Conservation (phyloP, 2,888 invertebrate genomes). For the Carcina quercana region DNA sequence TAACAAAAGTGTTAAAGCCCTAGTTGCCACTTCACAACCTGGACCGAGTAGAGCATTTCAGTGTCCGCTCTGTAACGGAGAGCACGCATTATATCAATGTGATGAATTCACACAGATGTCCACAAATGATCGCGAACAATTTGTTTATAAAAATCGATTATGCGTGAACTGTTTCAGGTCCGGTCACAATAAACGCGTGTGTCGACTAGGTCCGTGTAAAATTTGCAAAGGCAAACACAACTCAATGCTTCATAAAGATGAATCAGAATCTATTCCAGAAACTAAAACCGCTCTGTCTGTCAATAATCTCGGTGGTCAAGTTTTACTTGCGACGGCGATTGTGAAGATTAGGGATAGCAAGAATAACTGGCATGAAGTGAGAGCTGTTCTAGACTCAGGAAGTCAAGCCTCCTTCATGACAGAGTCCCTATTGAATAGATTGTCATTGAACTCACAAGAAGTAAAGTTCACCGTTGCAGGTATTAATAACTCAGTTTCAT, state of each 20-base stretch:
- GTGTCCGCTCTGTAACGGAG: slow-evolving; percentile 10
- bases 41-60: too few species aligned
- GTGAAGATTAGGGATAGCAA: background rate
- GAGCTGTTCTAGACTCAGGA: slow-evolving; percentile 3
- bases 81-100: slow-evolving; percentile 16
- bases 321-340: slow-evolving; percentile 1
- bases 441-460: background rate
- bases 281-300: background rate
- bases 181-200: slow-evolving; percentile 14
- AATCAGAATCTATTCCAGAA: background rate
- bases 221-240: slow-evolving; percentile 10
- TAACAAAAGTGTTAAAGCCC: background rate
- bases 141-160: slow-evolving; percentile 13
- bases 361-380: background rate
- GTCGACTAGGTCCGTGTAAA: slow-evolving; percentile 8
- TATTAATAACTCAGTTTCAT: background rate
- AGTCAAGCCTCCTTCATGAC: slow-evolving; percentile 11
- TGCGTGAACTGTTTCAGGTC: slow-evolving; percentile 19
- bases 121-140: slow-evolving; percentile 13
- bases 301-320: background rate
- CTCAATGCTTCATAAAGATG: slow-evolving; percentile 4
- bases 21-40: background rate
- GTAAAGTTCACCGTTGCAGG: background rate
- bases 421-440: slow-evolving; percentile 3
- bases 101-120: slow-evolving; percentile 14